Base-by-base conservation (phyloP, 2,888 invertebrate species). In the Sphecodes monilicornis region DNA sequence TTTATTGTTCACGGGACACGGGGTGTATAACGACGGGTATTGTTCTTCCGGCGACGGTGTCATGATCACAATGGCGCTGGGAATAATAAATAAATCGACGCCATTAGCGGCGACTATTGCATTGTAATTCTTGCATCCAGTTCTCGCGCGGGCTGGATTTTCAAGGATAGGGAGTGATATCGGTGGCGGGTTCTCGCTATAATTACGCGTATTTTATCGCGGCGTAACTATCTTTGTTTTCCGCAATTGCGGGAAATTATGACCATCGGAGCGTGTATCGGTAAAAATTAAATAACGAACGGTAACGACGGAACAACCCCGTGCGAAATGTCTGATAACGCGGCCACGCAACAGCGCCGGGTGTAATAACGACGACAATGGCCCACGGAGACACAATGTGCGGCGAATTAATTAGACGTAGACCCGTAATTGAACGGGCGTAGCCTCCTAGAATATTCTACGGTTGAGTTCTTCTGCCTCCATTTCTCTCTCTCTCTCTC, bases 1-100 rank as follows among this genome's bases (percentile, higher is more conserved):
- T 86, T 85, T 82, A 85, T 86, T 74, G 79, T 72, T 68, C 71
- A 26, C 68, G 16, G 39, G 68, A 64, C 50, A 29, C 71, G 26
- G 32, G 60, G 72, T 36, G 57, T 60, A 76, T 85, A 86, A 86
- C 85, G 72, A 85, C 16, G 78, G 13, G 75, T 72, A 85, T 86
- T 86, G 76, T 86, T 75, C 85, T 70, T 57, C 13, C 50, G 39
- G 36, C 46, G 29, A n/a, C 76, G 16, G 16, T 39, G 70, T 1
- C 13, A 26, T 0, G 71, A 46, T 64, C 78, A 71, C 64, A 57
- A 71, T 71, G 26, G 32, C 22, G 13, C 1, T 43, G 57, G 36
- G 60, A 54, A 50, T 68, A 54, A 77, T 64, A 75, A 68, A 84
- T 78, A 71, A 78, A 78, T 77, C 81, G 81, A 70, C 41, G 41